Evolutionary conservation across 2,797 vertebrate genomes (phyloP).

Genomic region (Ceryle rudis): DNA sequence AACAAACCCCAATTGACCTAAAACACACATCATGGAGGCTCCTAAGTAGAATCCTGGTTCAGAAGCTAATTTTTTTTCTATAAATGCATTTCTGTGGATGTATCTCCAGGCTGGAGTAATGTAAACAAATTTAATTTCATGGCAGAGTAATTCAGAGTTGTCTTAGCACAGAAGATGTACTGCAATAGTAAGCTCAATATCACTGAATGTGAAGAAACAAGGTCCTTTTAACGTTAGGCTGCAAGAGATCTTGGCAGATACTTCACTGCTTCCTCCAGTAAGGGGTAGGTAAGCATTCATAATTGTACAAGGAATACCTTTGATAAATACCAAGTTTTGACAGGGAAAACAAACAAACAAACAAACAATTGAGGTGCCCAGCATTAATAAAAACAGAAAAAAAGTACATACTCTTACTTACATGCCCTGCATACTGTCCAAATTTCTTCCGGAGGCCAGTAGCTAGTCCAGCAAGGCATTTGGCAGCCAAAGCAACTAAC

Average conservation of each 20-base stretch:
- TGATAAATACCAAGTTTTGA: neutral
- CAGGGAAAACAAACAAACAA: too few species aligned
- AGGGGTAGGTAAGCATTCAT: neutral
- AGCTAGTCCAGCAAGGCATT: slow-evolving; percentile 92
- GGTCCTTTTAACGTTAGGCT: neutral
- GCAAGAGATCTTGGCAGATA: neutral
- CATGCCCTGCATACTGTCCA: slow-evolving; percentile 94
- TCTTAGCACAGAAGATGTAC: neutral
- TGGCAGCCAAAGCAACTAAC: slow-evolving; percentile 94
- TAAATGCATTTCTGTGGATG: neutral
- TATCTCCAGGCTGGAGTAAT: neutral
- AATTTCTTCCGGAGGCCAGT: slow-evolving; percentile 96
- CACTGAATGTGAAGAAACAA: neutral
- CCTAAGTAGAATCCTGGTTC: neutral
- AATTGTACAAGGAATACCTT: neutral
- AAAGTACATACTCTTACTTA: slow-evolving; percentile 78
- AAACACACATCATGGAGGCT: neutral
- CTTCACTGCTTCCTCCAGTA: neutral
- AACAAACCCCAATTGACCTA: neutral
- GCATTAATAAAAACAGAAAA: neutral
- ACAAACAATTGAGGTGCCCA: neutral
- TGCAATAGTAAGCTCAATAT: neutral
- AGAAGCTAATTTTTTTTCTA: neutral
- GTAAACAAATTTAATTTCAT: neutral
- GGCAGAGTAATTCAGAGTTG: neutral